A percentile compares a stretch with the other conserved stretches of the same genome.
Evolutionary conservation across 2,113 vertebrate genomes (phyloP).

Genomic region (Otis tarda): DNA sequence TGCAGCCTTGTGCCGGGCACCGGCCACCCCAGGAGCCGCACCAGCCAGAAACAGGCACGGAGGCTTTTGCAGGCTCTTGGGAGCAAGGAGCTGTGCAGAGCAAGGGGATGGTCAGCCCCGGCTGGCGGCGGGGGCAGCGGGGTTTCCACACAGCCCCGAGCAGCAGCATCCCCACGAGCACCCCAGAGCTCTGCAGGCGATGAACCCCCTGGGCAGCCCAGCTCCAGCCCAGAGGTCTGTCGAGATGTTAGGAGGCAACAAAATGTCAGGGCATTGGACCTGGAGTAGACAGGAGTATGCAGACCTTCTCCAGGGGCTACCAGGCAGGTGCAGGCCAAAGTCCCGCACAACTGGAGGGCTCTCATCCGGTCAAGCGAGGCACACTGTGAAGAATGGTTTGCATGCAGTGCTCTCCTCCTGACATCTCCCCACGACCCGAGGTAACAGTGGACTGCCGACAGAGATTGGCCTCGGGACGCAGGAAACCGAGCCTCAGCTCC

Average conservation of each 20-base stretch:
- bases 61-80: rapidly evolving
- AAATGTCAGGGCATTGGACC: not conserved
- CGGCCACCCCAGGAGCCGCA: not conserved
- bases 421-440: not conserved
- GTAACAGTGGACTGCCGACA: rapidly evolving
- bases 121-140: rapidly evolving
- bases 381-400: rapidly evolving
- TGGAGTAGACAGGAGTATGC: not conserved
- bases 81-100: not conserved
- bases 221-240: not conserved
- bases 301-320: not conserved
- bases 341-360: rapidly evolving
- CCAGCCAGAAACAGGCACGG: rapidly evolving
- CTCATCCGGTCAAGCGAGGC: not conserved
- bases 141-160: not conserved
- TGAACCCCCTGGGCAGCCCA: not conserved
- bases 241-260: not conserved
- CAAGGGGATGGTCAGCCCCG: not conserved
- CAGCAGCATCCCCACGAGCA: rapidly evolving
- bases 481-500: not conserved
- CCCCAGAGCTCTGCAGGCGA: not conserved
- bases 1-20: not conserved
- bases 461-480: too few relatives aligned
- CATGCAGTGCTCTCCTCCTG: rapidly evolving
- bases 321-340: not conserved